Conservation (phyloP, 1,140 invertebrate genomes). For the Limonius californicus region DNA sequence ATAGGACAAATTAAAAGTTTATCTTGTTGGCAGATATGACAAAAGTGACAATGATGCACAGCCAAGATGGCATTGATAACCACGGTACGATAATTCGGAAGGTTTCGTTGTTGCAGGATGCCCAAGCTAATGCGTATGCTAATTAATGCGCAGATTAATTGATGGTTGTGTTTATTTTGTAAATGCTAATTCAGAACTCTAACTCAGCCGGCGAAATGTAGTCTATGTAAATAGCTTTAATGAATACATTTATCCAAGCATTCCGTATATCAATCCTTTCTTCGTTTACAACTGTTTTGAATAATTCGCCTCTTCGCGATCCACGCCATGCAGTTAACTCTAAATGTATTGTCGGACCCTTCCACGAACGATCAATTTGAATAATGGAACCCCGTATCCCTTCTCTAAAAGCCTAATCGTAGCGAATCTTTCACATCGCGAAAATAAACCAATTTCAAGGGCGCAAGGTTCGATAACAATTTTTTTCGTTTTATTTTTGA, state of each 20-base stretch:
- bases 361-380: constrained; percentile 9
- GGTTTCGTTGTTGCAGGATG: neutral
- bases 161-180: constrained; percentile 27
- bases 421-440: too few relatives aligned
- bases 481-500: too few relatives aligned
- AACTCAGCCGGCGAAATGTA: constrained; percentile 24
- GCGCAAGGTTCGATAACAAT: too few relatives aligned
- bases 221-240: constrained; percentile 37
- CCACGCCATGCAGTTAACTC: constrained; percentile 22
- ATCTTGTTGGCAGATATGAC: constrained; percentile 4
- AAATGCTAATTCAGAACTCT: constrained; percentile 25
- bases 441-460: too few relatives aligned
- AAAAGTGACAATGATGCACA: constrained; percentile 1
- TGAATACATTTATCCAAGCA: constrained; percentile 36
- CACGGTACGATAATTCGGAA: constrained; percentile 11
- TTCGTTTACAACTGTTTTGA: constrained; percentile 38
- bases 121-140: constrained; percentile 3
- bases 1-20: neutral
- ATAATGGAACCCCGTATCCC: too few relatives aligned
- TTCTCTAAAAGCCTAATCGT: too few relatives aligned
- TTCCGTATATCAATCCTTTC: constrained; percentile 36
- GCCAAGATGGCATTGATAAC: constrained; percentile 3
- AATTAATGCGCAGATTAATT: constrained; percentile 23
- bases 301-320: constrained; percentile 26
- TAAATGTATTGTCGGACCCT: constrained; percentile 31